Evolutionary conservation across 2,888 invertebrate species (phyloP).

Genomic region (Drosophila tanythrix): DNA sequence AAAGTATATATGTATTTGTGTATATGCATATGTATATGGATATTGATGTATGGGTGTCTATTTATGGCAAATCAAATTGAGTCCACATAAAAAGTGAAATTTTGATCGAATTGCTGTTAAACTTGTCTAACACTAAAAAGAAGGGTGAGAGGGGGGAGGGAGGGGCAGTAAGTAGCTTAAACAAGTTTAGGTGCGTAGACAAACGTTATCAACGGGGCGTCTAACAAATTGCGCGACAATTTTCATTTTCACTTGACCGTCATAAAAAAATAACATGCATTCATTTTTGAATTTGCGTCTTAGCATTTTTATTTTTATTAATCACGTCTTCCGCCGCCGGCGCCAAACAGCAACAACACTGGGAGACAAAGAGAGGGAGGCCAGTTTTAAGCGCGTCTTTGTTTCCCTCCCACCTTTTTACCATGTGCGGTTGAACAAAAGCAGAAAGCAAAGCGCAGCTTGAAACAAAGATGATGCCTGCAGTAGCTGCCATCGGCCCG

Average conservation of each 20-base stretch:
- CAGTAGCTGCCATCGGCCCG: neutral
- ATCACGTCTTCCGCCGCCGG: conserved; percentile 15
- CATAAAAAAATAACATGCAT: conserved; percentile 42
- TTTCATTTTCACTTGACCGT: conserved; percentile 60
- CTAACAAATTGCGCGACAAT: conserved; percentile 59
- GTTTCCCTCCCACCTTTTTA: conserved; percentile 24
- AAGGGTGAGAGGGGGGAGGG: neutral
- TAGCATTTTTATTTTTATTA: conserved; percentile 17
- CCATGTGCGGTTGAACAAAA: conserved; percentile 53
- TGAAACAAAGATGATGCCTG: conserved; percentile 48
- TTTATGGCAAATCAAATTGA: conserved; percentile 38
- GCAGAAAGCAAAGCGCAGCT: conserved; percentile 38
- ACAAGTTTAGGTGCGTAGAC: conserved; percentile 67
- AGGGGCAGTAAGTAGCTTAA: conserved; percentile 15
- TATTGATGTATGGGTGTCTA: neutral
- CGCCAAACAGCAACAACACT: conserved; percentile 8
- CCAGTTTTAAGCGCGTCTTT: conserved; percentile 33
- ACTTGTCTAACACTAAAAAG: conserved; percentile 48
- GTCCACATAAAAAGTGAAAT: conserved; percentile 69
- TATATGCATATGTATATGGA: neutral
- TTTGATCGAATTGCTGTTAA: conserved; percentile 59
- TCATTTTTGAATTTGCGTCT: conserved; percentile 45
- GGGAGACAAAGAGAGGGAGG: neutral
- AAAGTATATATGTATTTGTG: neutral
- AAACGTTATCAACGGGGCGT: conserved; percentile 49